A percentile compares a stretch with the other conserved stretches of the same genome.
Evolutionary conservation across 2,888 invertebrate genomes (phyloP).

Genomic region (Tortrix viridana): DNA sequence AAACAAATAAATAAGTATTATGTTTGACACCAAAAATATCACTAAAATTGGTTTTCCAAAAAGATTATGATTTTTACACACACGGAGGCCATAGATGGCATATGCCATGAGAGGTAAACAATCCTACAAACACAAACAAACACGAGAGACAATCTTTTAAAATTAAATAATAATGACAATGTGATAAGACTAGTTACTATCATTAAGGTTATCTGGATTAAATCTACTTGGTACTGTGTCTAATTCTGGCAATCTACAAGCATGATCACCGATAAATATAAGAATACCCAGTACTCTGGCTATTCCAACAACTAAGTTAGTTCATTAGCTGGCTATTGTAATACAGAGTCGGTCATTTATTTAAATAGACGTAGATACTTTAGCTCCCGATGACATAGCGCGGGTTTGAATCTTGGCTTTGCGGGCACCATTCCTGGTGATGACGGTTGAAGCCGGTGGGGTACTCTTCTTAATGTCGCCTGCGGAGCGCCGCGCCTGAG

Average conservation of each 20-base stretch:
- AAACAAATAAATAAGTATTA: too few relatives aligned
- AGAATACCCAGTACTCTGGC: background rate
- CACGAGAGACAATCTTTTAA: too few relatives aligned
- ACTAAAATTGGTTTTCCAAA: too few relatives aligned
- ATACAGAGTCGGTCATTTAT: slow-evolving; percentile 4
- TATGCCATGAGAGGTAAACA: too few relatives aligned
- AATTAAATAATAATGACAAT: too few relatives aligned
- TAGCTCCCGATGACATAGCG: slow-evolving; percentile 82
- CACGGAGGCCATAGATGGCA: too few relatives aligned
- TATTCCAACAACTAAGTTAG: background rate
- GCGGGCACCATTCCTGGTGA: slow-evolving; percentile 85
- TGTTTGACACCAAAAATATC: too few relatives aligned
- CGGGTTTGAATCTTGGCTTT: slow-evolving; percentile 87
- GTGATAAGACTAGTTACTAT: slow-evolving; percentile 16
- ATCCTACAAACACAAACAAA: too few relatives aligned
- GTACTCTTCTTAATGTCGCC: slow-evolving; percentile 66
- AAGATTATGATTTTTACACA: too few relatives aligned
- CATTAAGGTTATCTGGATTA: slow-evolving; percentile 3
- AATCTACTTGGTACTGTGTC: background rate
- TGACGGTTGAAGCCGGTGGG: slow-evolving; percentile 73
- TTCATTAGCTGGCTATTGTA: slow-evolving; percentile 1
- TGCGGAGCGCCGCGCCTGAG: slow-evolving; percentile 60
- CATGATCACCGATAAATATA: background rate
- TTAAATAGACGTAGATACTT: slow-evolving; percentile 57
- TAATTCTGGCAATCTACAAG: background rate